Percentiles rank a stretch among this genome's conserved stretches.
phyloP scores from a whole-genome alignment of 2,888 invertebrate genomes.

The Pseudococcus longispinus region DNA sequence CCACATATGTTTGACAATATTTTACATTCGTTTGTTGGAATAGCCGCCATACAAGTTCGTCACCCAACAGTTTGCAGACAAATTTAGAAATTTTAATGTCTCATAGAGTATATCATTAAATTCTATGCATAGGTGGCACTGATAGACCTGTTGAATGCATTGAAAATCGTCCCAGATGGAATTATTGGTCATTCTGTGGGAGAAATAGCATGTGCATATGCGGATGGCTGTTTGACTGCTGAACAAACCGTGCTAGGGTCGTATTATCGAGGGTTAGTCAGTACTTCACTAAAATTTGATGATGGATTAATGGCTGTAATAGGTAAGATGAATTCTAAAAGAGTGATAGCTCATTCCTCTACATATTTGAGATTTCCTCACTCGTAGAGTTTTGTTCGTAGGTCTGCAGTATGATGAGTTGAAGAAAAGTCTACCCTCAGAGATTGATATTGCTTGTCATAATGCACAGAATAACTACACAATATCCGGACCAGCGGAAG shows the following conservation, averaged over 20 bases:
- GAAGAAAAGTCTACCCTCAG: slow-evolving; percentile 61
- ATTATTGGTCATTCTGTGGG: slow-evolving; percentile 92
- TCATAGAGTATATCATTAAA: background rate
- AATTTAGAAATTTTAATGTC: background rate
- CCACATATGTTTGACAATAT: slow-evolving; percentile 73
- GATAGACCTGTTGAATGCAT: slow-evolving; percentile 69
- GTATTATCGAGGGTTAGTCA: slow-evolving; percentile 77
- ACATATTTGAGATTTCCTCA: too few relatives aligned
- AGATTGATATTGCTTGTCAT: slow-evolving; percentile 86
- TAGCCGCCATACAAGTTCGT: slow-evolving; percentile 70
- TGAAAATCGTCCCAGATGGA: slow-evolving; percentile 73
- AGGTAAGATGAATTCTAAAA: slow-evolving; percentile 60
- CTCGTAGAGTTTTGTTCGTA: background rate
- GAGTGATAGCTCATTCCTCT: too few relatives aligned
- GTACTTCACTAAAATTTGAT: slow-evolving; percentile 67
- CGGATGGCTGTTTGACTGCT: slow-evolving; percentile 87
- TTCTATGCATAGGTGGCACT: slow-evolving; percentile 67
- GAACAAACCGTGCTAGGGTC: slow-evolving; percentile 86
- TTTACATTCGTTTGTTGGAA: slow-evolving; percentile 75
- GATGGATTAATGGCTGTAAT: slow-evolving; percentile 89
- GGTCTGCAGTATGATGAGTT: background rate
- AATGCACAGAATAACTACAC: slow-evolving; percentile 84
- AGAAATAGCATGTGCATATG: slow-evolving; percentile 93
- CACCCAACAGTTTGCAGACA: too few relatives aligned
- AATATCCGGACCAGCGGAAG: slow-evolving; percentile 83